Percentiles rank a stretch among this genome's conserved stretches.
Evolutionary conservation across 2,113 vertebrate genomes (phyloP).

Genomic region (Meriones unguiculatus): DNA sequence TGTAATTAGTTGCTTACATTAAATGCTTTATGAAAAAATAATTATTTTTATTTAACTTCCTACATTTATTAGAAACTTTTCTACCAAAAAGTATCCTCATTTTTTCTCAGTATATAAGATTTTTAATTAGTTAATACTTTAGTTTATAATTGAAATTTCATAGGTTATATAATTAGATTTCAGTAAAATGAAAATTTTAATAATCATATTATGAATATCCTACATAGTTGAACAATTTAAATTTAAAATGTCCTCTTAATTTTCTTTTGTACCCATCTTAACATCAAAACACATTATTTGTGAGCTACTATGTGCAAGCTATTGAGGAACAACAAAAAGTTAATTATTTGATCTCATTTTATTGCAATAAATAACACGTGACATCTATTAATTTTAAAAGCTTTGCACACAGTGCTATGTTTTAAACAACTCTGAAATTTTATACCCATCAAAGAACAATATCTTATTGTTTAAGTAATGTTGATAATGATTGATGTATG

Average conservation of each 20-base stretch:
- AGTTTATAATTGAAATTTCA: constrained; percentile 28
- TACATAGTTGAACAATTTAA: background rate
- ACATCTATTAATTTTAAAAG: background rate
- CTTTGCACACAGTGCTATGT: accelerated
- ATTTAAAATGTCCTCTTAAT: background rate
- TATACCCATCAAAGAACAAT: background rate
- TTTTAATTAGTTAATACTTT: constrained; percentile 41
- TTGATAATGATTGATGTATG: background rate
- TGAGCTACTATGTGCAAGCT: background rate
- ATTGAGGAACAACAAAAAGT: background rate
- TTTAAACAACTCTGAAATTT: background rate
- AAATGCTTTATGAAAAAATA: background rate
- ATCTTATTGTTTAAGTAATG: background rate
- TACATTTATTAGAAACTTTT: background rate
- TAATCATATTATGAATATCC: constrained; percentile 10
- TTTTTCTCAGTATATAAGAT: background rate
- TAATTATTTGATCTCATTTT: background rate
- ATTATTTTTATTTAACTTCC: background rate
- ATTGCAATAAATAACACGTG: background rate
- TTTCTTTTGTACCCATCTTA: background rate
- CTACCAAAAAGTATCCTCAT: background rate
- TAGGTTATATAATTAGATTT: background rate
- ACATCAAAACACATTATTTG: background rate
- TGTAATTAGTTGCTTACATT: background rate
- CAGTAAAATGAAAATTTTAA: constrained; percentile 13